These are phyloP conservation scores for Montipora capitata DNA, from an alignment of 92 coral and sea anemone genomes.

Conservation along the genomic window DNA sequence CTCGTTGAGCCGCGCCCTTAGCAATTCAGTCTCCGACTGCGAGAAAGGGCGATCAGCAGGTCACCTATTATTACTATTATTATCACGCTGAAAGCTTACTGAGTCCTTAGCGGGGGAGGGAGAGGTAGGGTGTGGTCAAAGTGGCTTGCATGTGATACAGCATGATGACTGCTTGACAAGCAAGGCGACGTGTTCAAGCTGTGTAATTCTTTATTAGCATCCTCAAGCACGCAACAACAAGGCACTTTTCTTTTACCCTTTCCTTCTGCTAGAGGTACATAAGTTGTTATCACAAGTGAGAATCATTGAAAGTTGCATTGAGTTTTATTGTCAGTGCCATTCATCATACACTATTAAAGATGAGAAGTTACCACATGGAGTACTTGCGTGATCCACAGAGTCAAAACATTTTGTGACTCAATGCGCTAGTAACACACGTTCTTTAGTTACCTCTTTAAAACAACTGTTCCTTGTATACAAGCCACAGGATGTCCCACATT, in stretches of 20 bases:
- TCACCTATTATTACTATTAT: no score
- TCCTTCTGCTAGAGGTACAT: not conserved
- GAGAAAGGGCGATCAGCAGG: no score
- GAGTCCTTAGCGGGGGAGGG: not conserved
- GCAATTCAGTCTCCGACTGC: no score
- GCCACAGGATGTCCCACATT: no score
- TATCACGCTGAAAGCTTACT: slow-evolving; percentile 8
- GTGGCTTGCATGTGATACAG: not conserved
- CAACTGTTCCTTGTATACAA: no score
- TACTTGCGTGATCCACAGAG: not conserved
- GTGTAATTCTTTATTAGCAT: not conserved
- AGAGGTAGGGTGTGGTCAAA: not conserved
- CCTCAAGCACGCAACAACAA: not conserved
- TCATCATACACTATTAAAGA: not conserved
- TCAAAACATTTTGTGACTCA: not conserved
- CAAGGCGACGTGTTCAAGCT: slow-evolving; percentile 9
- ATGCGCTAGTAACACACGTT: not conserved
- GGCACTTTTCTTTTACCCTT: not conserved
- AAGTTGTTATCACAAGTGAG: not conserved
- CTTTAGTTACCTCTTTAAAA: no score
- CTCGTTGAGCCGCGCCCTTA: no score
- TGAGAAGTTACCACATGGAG: not conserved
- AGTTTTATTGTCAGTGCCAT: slow-evolving; percentile 4
- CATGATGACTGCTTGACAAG: slow-evolving; percentile 14
- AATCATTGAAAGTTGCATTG: not conserved